A percentile compares a stretch with the other conserved stretches of the same genome.
phyloP scores from a whole-genome alignment of 2,888 invertebrate species.

The Sarcophaga rosellei region DNA sequence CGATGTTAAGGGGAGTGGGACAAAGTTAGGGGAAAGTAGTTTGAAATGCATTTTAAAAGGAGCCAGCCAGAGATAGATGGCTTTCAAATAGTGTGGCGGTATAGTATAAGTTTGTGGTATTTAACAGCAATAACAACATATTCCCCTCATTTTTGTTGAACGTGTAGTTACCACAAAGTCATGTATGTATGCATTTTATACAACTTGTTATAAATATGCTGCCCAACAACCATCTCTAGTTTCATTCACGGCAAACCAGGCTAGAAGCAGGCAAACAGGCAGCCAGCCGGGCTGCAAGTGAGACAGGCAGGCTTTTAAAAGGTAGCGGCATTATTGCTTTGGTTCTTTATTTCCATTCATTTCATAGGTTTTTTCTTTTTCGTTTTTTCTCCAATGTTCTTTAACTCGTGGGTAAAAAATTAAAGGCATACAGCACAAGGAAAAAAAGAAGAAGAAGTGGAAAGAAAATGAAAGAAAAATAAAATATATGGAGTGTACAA shows the following conservation, averaged over 20 bases:
- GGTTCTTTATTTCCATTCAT: conserved; percentile 23
- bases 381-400: conserved; percentile 30
- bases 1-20: no score
- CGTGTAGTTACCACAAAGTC: conserved; percentile 57
- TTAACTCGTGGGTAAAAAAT: conserved; percentile 57
- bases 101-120: conserved; percentile 56
- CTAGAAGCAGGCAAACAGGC: neutral
- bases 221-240: neutral
- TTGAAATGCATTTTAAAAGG: neutral
- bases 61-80: conserved; percentile 16
- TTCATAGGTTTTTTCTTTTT: conserved; percentile 7
- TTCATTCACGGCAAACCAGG: neutral
- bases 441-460: no score
- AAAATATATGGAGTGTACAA: conserved; percentile 60
- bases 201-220: conserved; percentile 61
- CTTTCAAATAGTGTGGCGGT: conserved; percentile 3
- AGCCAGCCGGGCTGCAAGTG: neutral
- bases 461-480: conserved; percentile 33
- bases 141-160: neutral
- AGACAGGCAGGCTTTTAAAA: conserved; percentile 26
- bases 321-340: conserved; percentile 67
- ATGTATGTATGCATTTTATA: conserved; percentile 61
- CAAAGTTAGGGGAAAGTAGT: no score
- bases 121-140: conserved; percentile 30
- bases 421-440: conserved; percentile 4